These are phyloP conservation scores for Acronicta psi DNA, from an alignment of 2,888 invertebrate species.

Conservation along the genomic window DNA sequence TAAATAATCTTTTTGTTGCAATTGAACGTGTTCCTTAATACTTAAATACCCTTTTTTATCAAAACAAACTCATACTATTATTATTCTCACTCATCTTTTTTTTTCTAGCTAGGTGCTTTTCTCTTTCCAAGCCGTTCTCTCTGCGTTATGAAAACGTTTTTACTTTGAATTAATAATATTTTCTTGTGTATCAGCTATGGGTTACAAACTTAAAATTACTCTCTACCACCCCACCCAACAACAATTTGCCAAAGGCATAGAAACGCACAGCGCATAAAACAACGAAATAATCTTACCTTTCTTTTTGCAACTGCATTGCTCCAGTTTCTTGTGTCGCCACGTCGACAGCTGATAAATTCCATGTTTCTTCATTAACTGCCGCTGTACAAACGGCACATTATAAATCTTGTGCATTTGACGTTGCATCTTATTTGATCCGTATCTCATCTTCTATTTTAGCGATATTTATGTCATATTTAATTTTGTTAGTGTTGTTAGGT, in stretches of 20 bases:
- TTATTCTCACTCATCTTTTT: too few relatives aligned
- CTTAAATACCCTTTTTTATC: too few relatives aligned
- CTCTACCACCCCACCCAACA: too few relatives aligned
- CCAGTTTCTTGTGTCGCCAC: constrained; percentile 47
- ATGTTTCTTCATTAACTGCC: constrained; percentile 59
- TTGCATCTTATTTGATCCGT: constrained; percentile 51
- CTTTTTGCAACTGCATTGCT: constrained; percentile 41
- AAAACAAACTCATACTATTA: too few relatives aligned
- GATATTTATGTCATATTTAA: constrained; percentile 41
- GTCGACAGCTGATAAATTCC: constrained; percentile 62
- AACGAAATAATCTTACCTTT: constrained; percentile 8
- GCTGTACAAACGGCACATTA: constrained; percentile 44
- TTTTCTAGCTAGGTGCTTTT: too few relatives aligned
- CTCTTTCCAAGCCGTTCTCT: too few relatives aligned
- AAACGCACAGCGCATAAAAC: neutral
- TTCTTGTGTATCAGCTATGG: too few relatives aligned
- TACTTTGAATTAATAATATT: too few relatives aligned
- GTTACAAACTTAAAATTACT: too few relatives aligned
- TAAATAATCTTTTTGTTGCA: too few relatives aligned
- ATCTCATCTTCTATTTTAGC: constrained; percentile 53
- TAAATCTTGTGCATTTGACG: constrained; percentile 64
- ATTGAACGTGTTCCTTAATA: too few relatives aligned
- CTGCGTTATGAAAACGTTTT: too few relatives aligned
- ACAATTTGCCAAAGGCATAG: neutral
- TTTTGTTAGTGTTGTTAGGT: constrained; percentile 5